Percentiles rank a stretch among this genome's conserved stretches.
Conservation (phyloP, 2,888 invertebrate species). For the Cheilosia soror region DNA sequence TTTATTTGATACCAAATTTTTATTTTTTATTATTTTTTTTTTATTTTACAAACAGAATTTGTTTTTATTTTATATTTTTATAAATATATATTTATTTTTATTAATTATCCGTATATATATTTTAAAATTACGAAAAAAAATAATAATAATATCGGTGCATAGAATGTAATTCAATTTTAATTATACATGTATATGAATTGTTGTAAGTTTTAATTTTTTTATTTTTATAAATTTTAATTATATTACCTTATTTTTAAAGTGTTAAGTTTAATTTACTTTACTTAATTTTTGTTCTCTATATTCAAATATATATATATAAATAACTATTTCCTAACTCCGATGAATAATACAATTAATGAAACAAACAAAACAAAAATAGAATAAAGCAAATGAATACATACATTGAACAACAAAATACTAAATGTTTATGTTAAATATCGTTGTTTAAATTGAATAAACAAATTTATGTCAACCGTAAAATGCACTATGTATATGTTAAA, state of each 20-base stretch:
- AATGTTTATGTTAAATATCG: slow-evolving; percentile 66
- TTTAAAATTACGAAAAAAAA: slow-evolving; percentile 32
- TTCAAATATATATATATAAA: slow-evolving; percentile 46
- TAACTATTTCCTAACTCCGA: slow-evolving; percentile 69
- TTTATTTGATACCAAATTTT: slow-evolving; percentile 74
- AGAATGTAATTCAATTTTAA: slow-evolving; percentile 66
- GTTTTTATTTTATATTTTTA: slow-evolving; percentile 38
- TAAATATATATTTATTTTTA: slow-evolving; percentile 17
- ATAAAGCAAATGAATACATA: slow-evolving; percentile 39
- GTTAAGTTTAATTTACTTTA: slow-evolving; percentile 66
- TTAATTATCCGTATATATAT: slow-evolving; percentile 17
- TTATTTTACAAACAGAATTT: slow-evolving; percentile 52
- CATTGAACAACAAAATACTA: slow-evolving; percentile 53
- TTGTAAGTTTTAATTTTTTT: slow-evolving; percentile 48
- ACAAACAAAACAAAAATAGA: slow-evolving; percentile 47
- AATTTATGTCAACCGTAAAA: slow-evolving; percentile 66
- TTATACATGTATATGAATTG: slow-evolving; percentile 58
- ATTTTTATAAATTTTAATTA: slow-evolving; percentile 22
- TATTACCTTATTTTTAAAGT: slow-evolving; percentile 37
- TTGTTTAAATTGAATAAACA: slow-evolving; percentile 60
- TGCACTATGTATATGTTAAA: slow-evolving; percentile 67
- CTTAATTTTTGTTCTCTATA: slow-evolving; percentile 60
- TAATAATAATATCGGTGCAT: slow-evolving; percentile 58
- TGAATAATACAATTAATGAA: slow-evolving; percentile 47
- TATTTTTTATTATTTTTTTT: slow-evolving; percentile 27